A percentile compares a stretch with the other conserved stretches of the same genome.
Conservation (phyloP, 2,888 invertebrate species). For the Drosophila pegasa region DNA sequence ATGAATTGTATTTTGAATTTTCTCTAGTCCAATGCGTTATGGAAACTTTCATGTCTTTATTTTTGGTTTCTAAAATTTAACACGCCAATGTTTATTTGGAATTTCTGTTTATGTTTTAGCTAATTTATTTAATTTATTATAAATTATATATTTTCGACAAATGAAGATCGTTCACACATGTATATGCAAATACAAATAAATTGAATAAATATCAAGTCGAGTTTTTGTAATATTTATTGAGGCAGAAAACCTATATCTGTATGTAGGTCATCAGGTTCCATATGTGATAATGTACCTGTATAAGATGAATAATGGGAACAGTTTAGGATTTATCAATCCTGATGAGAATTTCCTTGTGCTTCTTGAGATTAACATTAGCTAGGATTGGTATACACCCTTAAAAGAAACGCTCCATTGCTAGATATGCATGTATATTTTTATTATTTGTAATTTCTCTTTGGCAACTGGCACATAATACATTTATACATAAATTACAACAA, state of each 20-base stretch:
- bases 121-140: constrained; percentile 77
- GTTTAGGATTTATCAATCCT: too few species aligned
- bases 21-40: constrained; percentile 71
- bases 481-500: constrained; percentile 30
- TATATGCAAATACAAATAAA: constrained; percentile 53
- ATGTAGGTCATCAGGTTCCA: neutral
- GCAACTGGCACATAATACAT: constrained; percentile 51
- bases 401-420: constrained; percentile 2
- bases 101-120: constrained; percentile 75
- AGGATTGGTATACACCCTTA: neutral
- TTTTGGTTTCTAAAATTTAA: constrained; percentile 48
- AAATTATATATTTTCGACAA: constrained; percentile 53
- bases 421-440: constrained; percentile 49
- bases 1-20: constrained; percentile 61
- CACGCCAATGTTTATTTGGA: constrained; percentile 58
- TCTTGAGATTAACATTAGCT: too few species aligned
- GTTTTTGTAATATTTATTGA: neutral
- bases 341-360: too few species aligned
- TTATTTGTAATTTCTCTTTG: constrained; percentile 60
- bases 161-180: constrained; percentile 54
- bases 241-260: neutral
- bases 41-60: constrained; percentile 48
- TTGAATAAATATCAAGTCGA: constrained; percentile 36
- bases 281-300: too few species aligned
- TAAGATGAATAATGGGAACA: too few species aligned